phyloP scores from a whole-genome alignment of 1,140 invertebrate genomes.

The Drosophila navojoa region DNA sequence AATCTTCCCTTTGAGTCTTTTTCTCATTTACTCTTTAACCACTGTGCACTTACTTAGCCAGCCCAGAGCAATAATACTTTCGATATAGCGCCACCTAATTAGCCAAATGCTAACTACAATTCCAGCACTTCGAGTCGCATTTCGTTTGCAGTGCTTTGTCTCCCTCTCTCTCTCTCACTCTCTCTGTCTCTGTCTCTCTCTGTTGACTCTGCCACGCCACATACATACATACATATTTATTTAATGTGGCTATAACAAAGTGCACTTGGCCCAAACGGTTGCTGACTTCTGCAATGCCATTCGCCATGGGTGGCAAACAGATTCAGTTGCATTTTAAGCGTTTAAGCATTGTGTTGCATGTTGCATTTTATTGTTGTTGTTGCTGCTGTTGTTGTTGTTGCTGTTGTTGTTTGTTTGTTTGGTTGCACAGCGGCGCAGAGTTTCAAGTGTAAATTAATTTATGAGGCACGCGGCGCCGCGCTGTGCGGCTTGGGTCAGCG shows the following conservation, averaged over 20 bases:
- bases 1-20: too few species aligned
- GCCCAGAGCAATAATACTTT: too few species aligned
- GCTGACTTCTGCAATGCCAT: slow-evolving; percentile 31
- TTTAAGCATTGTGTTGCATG: slow-evolving; percentile 47
- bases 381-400: slow-evolving; percentile 4
- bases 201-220: neutral
- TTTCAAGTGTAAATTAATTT: slow-evolving; percentile 82
- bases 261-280: slow-evolving; percentile 37
- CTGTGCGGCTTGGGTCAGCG: slow-evolving; percentile 54
- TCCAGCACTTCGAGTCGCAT: too few species aligned
- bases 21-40: too few species aligned
- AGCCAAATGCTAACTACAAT: too few species aligned
- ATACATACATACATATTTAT: slow-evolving; percentile 4
- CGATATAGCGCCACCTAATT: too few species aligned
- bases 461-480: slow-evolving; percentile 72
- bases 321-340: slow-evolving; percentile 54
- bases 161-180: too few species aligned
- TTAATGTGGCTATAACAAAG: slow-evolving; percentile 42
- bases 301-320: slow-evolving; percentile 50
- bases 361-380: slow-evolving; percentile 24
- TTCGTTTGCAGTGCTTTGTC: too few species aligned
- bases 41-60: too few species aligned
- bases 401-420: slow-evolving; percentile 39
- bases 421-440: slow-evolving; percentile 44
- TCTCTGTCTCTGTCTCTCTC: neutral